Base-by-base conservation (phyloP, 1,140 invertebrate genomes). In the Leptonema lineaticorne region DNA sequence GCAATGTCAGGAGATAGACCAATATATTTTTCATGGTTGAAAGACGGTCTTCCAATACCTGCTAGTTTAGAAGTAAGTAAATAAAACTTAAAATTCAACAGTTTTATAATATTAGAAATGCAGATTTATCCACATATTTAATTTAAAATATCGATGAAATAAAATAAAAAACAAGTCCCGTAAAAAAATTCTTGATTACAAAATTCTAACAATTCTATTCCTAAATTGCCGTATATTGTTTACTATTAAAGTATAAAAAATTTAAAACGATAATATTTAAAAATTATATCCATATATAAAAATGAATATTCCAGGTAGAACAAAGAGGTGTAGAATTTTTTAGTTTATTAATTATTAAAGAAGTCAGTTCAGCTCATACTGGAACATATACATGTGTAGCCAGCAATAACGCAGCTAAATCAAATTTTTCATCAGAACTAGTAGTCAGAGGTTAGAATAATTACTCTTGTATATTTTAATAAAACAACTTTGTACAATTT, bases 301-400 rank as follows among this genome's bases (percentile, higher is more conserved):
- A n/a, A n/a, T n/a, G n/a, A n/a, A n/a, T n/a, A 74, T 75, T 75
- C 33, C 76, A 90, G 86, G 90, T 93, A 69, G 87, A 90, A 58
- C 89, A 91, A 78, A 83, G 88, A 71, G 86, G 88, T 70, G 86
- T 89, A 16, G 89, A 91, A 74, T 93, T 92, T 76, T 91, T 90
- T 74, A 91, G 89, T 74, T 85, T 92, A 76, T 78, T 93, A 27
- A 84, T 92, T 11, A 91, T 93, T 74, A 91, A 90, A 77, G 87
- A 90, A 74, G 82, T 92, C 22, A 87, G 86, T 2, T 88, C 89
- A 0, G 82, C 84, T 7, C 92, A 95, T 77, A 91, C 91, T 73
- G 94, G 93, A 0, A 87, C 89, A 59, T 96, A 96, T 77, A 94
- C 92, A 0, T 95, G 94, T 77, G 88, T 92, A 24, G 93, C 92